phyloP scores from a whole-genome alignment of 2,888 invertebrate species.

The Cremastinae sp. region DNA sequence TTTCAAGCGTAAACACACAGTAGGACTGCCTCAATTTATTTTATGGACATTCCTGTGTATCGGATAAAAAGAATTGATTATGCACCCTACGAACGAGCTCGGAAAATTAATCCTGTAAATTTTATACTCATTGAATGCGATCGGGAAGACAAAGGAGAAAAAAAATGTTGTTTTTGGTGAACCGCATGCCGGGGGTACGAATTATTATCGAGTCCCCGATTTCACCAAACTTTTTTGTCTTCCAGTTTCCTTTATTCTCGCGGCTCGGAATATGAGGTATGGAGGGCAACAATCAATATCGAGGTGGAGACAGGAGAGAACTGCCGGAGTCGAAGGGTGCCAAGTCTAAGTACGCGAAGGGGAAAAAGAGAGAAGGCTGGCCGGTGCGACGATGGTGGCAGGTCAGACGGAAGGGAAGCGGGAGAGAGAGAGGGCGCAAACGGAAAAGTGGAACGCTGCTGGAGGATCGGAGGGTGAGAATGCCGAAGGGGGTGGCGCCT shows the following conservation, averaged over 20 bases:
- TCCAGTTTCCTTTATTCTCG: constrained; percentile 43
- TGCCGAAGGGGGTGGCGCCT: constrained; percentile 75
- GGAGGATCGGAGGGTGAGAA: constrained; percentile 57
- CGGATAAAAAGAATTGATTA: constrained; percentile 8
- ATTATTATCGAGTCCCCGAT: constrained; percentile 50
- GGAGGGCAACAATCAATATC: constrained; percentile 76
- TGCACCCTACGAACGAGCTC: neutral
- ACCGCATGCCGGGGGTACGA: constrained; percentile 15
- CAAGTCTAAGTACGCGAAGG: constrained; percentile 42
- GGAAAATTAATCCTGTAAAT: neutral
- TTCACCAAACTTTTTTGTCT: constrained; percentile 54
- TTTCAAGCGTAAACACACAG: no score
- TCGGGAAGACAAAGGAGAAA: constrained; percentile 16
- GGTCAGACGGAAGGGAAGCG: constrained; percentile 61
- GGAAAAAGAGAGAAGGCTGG: constrained; percentile 47
- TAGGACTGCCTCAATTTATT: neutral
- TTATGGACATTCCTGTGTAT: neutral
- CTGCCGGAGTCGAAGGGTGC: constrained; percentile 56
- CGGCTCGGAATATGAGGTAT: constrained; percentile 62
- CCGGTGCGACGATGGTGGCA: constrained; percentile 50
- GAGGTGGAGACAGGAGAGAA: constrained; percentile 60
- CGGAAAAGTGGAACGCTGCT: constrained; percentile 51
- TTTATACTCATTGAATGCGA: constrained; percentile 4
- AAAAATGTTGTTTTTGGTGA: constrained; percentile 47
- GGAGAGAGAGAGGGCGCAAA: constrained; percentile 52